Percentiles rank a stretch among this genome's conserved stretches.
phyloP scores from a whole-genome alignment of 2,113 vertebrate species.

The Xiphias gladius region DNA sequence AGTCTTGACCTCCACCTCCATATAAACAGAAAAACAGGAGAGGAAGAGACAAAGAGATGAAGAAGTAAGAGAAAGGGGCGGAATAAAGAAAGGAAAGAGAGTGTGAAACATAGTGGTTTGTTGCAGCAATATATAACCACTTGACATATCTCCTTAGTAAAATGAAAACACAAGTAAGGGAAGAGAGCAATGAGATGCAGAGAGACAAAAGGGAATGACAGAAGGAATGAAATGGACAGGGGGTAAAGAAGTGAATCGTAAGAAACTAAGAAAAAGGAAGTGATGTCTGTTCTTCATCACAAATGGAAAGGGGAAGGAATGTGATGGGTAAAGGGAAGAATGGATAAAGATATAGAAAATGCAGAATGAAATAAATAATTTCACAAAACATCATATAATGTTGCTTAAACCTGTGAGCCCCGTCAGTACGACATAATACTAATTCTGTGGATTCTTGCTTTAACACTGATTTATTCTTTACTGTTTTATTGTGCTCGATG shows the following conservation, averaged over 20 bases:
- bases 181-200: neutral
- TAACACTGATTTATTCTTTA: neutral
- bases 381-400: neutral
- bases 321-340: neutral
- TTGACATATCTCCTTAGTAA: neutral
- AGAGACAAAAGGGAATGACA: neutral
- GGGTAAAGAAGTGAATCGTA: neutral
- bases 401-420: neutral
- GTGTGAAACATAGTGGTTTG: neutral
- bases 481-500: neutral
- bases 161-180: slow-evolving; percentile 8
- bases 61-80: neutral
- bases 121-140: neutral
- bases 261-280: neutral
- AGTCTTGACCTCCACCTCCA: slow-evolving; percentile 32
- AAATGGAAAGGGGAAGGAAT: neutral
- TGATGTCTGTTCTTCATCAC: neutral
- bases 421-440: neutral
- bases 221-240: neutral
- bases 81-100: neutral
- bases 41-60: neutral
- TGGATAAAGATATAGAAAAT: neutral
- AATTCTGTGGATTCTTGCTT: neutral
- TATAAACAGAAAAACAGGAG: slow-evolving; percentile 9
- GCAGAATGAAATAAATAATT: neutral